Conservation (phyloP, 2,888 invertebrate genomes). For the Hoplodrina blanda region DNA sequence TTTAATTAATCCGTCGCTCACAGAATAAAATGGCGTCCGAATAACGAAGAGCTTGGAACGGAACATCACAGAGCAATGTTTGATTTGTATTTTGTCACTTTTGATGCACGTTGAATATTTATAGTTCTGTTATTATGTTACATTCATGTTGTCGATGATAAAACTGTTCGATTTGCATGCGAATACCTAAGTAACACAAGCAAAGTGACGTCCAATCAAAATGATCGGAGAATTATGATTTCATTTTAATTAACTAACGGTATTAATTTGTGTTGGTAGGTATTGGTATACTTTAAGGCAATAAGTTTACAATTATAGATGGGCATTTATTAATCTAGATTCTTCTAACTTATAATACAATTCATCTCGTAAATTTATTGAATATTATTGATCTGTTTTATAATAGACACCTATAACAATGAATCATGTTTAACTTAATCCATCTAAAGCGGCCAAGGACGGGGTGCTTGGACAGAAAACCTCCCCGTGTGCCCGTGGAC, state of each 20-base stretch:
- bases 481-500: too few species aligned
- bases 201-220: conserved; percentile 41
- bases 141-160: conserved; percentile 50
- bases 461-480: too few species aligned
- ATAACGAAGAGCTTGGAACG: not conserved
- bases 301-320: not conserved
- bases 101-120: conserved; percentile 48
- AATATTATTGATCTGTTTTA: conserved; percentile 6
- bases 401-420: conserved; percentile 19
- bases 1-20: conserved; percentile 28
- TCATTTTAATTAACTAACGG: conserved; percentile 37
- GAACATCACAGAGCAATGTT: conserved; percentile 25
- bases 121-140: conserved; percentile 48
- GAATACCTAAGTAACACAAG: conserved; percentile 45
- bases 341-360: not conserved
- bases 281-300: not conserved
- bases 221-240: conserved; percentile 40
- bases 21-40: conserved; percentile 10
- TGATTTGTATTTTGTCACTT: conserved; percentile 57
- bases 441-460: conserved; percentile 24
- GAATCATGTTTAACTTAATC: conserved; percentile 6
- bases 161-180: conserved; percentile 58
- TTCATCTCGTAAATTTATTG: not conserved
- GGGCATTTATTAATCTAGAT: too few species aligned
- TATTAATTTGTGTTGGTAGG: conserved; percentile 6